Conservation (phyloP, 2,888 invertebrate species). For the Terebella lapidaria region DNA sequence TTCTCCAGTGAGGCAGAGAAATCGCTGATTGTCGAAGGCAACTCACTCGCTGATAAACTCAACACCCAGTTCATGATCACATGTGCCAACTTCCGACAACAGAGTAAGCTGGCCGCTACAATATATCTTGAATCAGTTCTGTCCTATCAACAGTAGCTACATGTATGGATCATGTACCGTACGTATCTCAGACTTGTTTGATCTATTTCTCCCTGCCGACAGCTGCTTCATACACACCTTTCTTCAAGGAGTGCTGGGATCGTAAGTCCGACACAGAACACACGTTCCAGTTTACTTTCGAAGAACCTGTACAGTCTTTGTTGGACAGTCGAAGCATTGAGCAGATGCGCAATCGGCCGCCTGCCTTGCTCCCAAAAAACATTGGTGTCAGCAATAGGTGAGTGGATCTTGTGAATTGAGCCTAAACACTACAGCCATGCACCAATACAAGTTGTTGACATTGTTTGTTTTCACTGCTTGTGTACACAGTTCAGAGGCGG, state of each 20-base stretch:
- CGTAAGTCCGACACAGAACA: slow-evolving; percentile 91
- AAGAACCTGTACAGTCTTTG: neutral
- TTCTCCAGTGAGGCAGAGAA: slow-evolving; percentile 86
- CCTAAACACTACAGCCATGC: too few species aligned
- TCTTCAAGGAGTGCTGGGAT: slow-evolving; percentile 95
- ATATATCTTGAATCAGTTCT: too few species aligned
- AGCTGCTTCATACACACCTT: slow-evolving; percentile 92
- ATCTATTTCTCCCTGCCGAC: slow-evolving; percentile 21
- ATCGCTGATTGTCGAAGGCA: slow-evolving; percentile 86
- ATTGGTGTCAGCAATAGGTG: too few species aligned
- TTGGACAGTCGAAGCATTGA: neutral
- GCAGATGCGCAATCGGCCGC: neutral
- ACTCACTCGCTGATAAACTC: slow-evolving; percentile 81
- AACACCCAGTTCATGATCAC: slow-evolving; percentile 90
- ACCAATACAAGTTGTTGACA: too few species aligned
- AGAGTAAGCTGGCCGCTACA: slow-evolving; percentile 73
- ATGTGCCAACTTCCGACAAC: slow-evolving; percentile 71
- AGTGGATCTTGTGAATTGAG: too few species aligned
- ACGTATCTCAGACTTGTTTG: neutral
- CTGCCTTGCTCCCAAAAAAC: neutral
- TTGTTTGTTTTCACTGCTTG: neutral
- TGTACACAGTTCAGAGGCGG: slow-evolving; percentile 41
- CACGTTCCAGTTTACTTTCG: slow-evolving; percentile 17
- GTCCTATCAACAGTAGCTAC: too few species aligned
- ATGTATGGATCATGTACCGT: too few species aligned